Percentiles rank a stretch among this genome's conserved stretches.
Evolutionary conservation across 2,113 vertebrate species (phyloP).

Genomic region (Sorex fumeus): DNA sequence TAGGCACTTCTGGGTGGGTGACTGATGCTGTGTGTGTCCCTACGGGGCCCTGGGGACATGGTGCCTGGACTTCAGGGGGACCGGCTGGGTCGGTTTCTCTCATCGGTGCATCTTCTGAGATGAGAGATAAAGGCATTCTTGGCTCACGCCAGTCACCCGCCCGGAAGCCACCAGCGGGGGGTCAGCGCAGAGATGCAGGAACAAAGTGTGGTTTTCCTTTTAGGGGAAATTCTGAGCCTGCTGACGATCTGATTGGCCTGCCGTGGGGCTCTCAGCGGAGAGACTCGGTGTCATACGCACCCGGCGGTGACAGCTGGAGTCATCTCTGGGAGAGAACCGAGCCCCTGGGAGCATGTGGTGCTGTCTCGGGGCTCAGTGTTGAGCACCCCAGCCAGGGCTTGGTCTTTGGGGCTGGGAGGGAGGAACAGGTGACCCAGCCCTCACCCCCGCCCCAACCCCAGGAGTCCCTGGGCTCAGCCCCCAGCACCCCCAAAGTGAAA

Average conservation of each 20-base stretch:
- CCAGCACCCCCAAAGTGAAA: too few relatives aligned
- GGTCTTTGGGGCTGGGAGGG: too few relatives aligned
- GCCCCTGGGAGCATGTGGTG: conserved; percentile 16
- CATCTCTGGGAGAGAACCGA: conserved; percentile 47
- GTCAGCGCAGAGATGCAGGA: conserved; percentile 69
- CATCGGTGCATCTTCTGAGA: conserved; percentile 7
- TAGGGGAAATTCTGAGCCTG: conserved; percentile 82
- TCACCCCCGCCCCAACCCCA: too few relatives aligned
- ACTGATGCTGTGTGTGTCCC: conserved; percentile 9
- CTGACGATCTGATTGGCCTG: conserved; percentile 76
- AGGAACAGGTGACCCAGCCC: too few relatives aligned
- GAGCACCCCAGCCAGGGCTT: too few relatives aligned
- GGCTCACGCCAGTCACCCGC: background rate
- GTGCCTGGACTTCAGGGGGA: background rate
- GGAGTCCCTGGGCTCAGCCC: too few relatives aligned
- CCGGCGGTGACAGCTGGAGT: conserved; percentile 33
- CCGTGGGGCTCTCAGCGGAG: conserved; percentile 44
- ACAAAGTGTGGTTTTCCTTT: conserved; percentile 81
- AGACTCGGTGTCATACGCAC: conserved; percentile 45
- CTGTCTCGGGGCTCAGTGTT: background rate
- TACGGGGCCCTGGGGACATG: background rate
- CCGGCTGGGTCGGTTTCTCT: background rate
- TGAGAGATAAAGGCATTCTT: background rate
- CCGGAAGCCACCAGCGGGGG: background rate
- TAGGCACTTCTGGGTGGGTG: background rate